phyloP scores from a whole-genome alignment of 2,797 vertebrate genomes.

The Gouania willdenowi region DNA sequence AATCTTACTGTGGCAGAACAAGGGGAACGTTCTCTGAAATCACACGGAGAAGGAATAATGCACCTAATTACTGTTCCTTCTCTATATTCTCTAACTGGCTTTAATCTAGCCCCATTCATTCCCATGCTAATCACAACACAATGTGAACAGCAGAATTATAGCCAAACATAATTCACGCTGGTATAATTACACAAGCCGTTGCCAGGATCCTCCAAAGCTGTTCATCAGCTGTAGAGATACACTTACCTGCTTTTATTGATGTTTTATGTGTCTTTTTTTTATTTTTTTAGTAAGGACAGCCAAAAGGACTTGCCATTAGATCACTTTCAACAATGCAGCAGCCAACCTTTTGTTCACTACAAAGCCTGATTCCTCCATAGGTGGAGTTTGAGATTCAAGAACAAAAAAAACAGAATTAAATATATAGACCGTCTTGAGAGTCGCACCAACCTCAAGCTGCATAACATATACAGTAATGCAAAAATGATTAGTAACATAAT shows the following conservation, averaged over 20 bases:
- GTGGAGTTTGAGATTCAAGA: too few species aligned
- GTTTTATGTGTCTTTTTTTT: slow-evolving; percentile 4
- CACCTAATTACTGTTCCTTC: slow-evolving; percentile 70
- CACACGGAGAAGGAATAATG: slow-evolving; percentile 66
- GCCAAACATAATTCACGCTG: slow-evolving; percentile 65
- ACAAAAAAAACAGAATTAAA: too few species aligned
- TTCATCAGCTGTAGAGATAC: slow-evolving; percentile 36
- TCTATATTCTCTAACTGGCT: slow-evolving; percentile 56
- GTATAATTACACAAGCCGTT: slow-evolving; percentile 65
- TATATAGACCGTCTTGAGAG: too few species aligned
- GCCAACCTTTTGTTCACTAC: background rate
- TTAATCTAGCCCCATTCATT: slow-evolving; percentile 74
- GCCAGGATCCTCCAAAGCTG: slow-evolving; percentile 40
- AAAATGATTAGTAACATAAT: too few species aligned
- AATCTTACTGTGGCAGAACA: slow-evolving; percentile 71
- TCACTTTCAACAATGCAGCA: slow-evolving; percentile 15
- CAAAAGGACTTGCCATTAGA: slow-evolving; percentile 10
- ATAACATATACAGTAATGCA: too few species aligned
- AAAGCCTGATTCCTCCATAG: slow-evolving; percentile 29
- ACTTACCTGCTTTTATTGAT: slow-evolving; percentile 28
- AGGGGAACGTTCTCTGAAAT: slow-evolving; percentile 61
- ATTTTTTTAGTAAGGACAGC: slow-evolving; percentile 3
- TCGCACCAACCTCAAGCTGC: too few species aligned
- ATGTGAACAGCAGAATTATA: slow-evolving; percentile 55
- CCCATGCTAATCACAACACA: slow-evolving; percentile 61